Evolutionary conservation across 2,113 vertebrate genomes (phyloP).

Genomic region (Geothlypis trichas): DNA sequence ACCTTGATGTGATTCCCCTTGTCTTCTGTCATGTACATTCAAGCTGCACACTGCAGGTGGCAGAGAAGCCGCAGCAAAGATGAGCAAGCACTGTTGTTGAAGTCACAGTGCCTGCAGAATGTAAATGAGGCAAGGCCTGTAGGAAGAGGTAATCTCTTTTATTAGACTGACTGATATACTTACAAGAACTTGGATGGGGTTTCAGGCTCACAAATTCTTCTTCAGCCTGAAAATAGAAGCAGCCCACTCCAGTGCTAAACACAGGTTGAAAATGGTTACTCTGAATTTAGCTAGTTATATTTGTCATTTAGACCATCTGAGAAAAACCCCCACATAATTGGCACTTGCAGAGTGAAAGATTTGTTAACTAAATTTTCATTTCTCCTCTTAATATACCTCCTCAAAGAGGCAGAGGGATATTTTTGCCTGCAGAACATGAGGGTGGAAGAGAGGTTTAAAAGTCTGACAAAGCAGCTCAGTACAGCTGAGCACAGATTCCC

Average conservation of each 20-base stretch:
- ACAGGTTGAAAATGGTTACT: constrained; percentile 29
- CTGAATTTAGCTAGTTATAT: constrained; percentile 53
- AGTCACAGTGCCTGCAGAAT: not conserved
- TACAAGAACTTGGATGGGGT: constrained; percentile 15
- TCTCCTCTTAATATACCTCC: not conserved
- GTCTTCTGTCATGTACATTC: not conserved
- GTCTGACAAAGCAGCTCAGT: not conserved
- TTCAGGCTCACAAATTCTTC: not conserved
- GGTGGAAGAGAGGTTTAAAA: not conserved
- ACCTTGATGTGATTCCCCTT: not conserved
- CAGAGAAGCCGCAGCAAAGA: constrained; percentile 27
- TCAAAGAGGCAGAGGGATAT: constrained; percentile 6
- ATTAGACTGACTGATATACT: constrained; percentile 35
- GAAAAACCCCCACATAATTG: not conserved
- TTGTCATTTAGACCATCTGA: constrained; percentile 40
- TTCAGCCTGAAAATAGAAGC: constrained; percentile 31
- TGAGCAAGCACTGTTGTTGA: not conserved
- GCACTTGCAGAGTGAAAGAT: not conserved
- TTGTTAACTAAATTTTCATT: constrained; percentile 9
- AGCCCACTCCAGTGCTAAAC: constrained; percentile 38
- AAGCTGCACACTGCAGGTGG: constrained; percentile 42
- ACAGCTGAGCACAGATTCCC: not conserved
- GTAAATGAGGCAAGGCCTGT: not conserved
- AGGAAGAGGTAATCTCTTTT: constrained; percentile 49
- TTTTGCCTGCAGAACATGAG: not conserved